phyloP scores from a whole-genome alignment of 2,113 vertebrate species.

The Tricholaema leucomelas region DNA sequence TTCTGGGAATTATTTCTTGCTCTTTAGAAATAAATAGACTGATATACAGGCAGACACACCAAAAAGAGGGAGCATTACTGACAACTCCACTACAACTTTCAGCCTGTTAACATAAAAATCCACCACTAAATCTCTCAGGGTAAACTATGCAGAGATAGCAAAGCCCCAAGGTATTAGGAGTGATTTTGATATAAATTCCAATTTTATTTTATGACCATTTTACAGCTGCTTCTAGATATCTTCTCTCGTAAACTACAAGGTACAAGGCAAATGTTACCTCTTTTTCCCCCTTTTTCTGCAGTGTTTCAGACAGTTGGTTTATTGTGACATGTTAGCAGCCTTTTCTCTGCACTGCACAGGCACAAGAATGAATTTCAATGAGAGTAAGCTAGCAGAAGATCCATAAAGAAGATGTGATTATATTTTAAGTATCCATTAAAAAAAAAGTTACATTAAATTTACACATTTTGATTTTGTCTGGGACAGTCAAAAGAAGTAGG shows the following conservation, averaged over 20 bases:
- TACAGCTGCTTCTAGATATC: slow-evolving; percentile 62
- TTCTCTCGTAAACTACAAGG: slow-evolving; percentile 56
- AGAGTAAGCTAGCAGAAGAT: slow-evolving; percentile 57
- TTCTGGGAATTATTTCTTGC: slow-evolving; percentile 23
- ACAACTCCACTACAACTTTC: slow-evolving; percentile 63
- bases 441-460: slow-evolving; percentile 62
- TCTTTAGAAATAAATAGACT: slow-evolving; percentile 68
- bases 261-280: slow-evolving; percentile 57
- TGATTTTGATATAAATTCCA: slow-evolving; percentile 74
- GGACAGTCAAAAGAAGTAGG: slow-evolving; percentile 29
- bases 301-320: slow-evolving; percentile 68
- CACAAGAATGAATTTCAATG: slow-evolving; percentile 65
- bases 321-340: slow-evolving; percentile 66
- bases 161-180: slow-evolving; percentile 65
- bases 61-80: slow-evolving; percentile 13
- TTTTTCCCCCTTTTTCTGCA: neutral
- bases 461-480: slow-evolving; percentile 58
- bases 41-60: slow-evolving; percentile 53
- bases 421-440: slow-evolving; percentile 64
- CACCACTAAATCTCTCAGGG: slow-evolving; percentile 60
- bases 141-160: slow-evolving; percentile 69
- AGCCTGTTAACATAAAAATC: slow-evolving; percentile 56
- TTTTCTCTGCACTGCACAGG: slow-evolving; percentile 33
- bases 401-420: slow-evolving; percentile 66
- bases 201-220: slow-evolving; percentile 73